Base-by-base conservation (phyloP, 2,113 vertebrate species). In the Struthidea cinerea region DNA sequence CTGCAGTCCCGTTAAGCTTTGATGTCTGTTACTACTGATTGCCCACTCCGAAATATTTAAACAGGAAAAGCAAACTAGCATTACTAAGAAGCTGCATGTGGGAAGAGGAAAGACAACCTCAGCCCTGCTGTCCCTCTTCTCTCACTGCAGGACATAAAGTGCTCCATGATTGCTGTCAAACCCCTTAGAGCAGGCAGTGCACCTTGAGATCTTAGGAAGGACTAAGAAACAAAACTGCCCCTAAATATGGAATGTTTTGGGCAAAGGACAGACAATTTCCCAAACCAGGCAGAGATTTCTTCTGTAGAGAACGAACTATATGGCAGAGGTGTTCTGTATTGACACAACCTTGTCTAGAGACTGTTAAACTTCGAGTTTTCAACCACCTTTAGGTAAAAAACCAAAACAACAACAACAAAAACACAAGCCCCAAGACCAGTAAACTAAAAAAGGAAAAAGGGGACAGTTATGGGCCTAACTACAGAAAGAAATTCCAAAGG, bases 71-170 rank as follows among this genome's bases (percentile, higher is more conserved):
- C 18, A 78, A 84, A 78, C 16, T 28, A 77, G n/a, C 7, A 32
- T 52, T 69, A 22, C 16, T 55, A 78, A 55, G 35, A 84, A 67
- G 35, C 3, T 46, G 23, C 44, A 68, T 0, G 2, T 22, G n/a
- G 44, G 22, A 94, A 56, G 46, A 67, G 19, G 8, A 79, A 46
- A 60, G 63, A 50, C 10, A 44, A 46, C 10, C 16, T 67, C 24
- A 81, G 9, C 30, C 77, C 30, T 65, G 13, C 20, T 52, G 22
- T 47, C 10, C 18, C 14, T 50, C 53, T 64, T 52, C 44, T 64
- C 27, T 61, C 7, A 49, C 33, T 27, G 23, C 0, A 0, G 39
- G 28, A 61, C 12, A 14, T 9, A 6, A 63, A 55, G 22, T 9
- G 28, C 13, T 50, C 12, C 11, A 46, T 2, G 4, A 57, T n/a